phyloP scores from a whole-genome alignment of 2,113 vertebrate species.

The Melanerpes aurifrons region DNA sequence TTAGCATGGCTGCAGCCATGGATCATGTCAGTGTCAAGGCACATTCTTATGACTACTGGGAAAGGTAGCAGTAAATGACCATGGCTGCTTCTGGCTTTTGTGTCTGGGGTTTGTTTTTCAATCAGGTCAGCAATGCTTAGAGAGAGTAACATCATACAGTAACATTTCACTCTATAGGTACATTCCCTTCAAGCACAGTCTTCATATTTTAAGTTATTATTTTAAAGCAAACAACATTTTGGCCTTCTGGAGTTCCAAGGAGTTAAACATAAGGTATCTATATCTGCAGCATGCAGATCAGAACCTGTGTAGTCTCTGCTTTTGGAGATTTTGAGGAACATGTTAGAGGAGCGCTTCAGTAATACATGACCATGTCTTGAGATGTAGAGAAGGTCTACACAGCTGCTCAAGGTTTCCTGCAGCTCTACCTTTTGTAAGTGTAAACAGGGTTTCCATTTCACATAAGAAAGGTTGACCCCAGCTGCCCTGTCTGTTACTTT shows the following conservation, averaged over 20 bases:
- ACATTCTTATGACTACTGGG: not conserved
- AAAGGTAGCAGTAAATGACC: not conserved
- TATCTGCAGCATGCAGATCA: not conserved
- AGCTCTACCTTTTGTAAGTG: not conserved
- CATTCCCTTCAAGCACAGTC: not conserved
- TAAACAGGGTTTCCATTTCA: not conserved
- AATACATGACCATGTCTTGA: not conserved
- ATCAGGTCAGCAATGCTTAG: not conserved
- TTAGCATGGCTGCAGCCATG: fast-evolving
- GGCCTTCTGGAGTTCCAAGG: not conserved
- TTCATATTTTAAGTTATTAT: not conserved
- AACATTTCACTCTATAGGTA: not conserved
- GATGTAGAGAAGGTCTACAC: not conserved
- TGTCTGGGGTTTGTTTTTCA: not conserved
- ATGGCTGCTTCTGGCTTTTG: not conserved
- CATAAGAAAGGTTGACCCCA: not conserved
- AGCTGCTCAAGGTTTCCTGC: not conserved
- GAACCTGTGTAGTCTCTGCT: not conserved
- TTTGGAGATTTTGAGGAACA: not conserved
- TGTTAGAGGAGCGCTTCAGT: not conserved
- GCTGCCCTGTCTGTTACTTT: not conserved
- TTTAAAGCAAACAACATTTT: not conserved
- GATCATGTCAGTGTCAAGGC: not conserved
- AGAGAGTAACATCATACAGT: not conserved
- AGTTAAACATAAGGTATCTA: not conserved